Base-by-base conservation (phyloP, 2,888 invertebrate genomes). In the Boloria euphrosyne region DNA sequence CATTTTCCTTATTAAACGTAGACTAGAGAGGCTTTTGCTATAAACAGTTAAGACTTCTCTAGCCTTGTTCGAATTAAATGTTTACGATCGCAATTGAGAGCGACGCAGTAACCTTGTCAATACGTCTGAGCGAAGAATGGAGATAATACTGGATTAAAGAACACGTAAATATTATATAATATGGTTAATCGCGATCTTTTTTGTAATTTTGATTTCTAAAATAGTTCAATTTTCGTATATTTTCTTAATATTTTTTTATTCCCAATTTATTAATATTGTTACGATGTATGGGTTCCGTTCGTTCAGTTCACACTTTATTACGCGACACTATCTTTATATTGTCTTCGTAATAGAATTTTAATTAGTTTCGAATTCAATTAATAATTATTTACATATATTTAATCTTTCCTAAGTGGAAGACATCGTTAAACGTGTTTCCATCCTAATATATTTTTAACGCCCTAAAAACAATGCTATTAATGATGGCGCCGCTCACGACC, bases 111-210 rank as follows among this genome's bases (percentile, higher is more conserved):
- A 80, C 87, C 87, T 87, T 85, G 84, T 80, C 79, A 77, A 71
- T 76, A 73, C 73, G 71, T 70, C 70, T 77, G 79, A 81, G 75
- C 77, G 81, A 80, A 81, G 79, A 81, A 75, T 77, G 80, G 80
- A 81, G 79, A 77, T 77, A 81, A 84, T 81, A 80, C 80, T 80
- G 76, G 73, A 76, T 73, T 76, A 77, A 78, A 80, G 79, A 79
- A 80, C 75, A 78, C 75, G n/a, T 22, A 27, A 44, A 46, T 18
- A 13, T 46, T 46, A 22, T 57, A 22, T 46, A 57, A 22, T 16
- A 18, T 55, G 58, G 50, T 38, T 38, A 38, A 38, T 38, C 31
- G 31, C 10, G 6, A 10, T 38, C 10, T 10, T 38, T 38, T 31
- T 31, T 0, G 0, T 31, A 6, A 6, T 6, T 31, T 38, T 38